Evolutionary conservation across 1,140 invertebrate species (phyloP), one percentile per base, ranked within the genome.

Genomic region (Bombus cullumanus): DNA sequence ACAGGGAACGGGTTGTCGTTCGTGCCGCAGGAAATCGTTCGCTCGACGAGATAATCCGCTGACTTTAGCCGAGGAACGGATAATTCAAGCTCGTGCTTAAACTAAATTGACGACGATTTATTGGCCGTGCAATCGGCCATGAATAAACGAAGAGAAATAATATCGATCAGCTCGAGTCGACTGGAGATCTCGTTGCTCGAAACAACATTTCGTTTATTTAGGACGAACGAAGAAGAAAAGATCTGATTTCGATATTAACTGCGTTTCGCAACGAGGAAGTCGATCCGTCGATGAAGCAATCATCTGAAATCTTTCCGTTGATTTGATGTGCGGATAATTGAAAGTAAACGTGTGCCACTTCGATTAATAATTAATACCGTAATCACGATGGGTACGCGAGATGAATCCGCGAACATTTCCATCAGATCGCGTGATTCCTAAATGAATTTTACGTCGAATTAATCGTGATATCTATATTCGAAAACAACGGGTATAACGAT

Each of bases 101-200:
- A 90, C 66, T 77, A 88, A 90, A 90, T 90, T 90, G 86, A 69
- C 41, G 72, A 37, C 79, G 79, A 90, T 89, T 90, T 89, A 89
- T 85, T 86, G 88, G 73, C 47, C 22, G 76, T 12, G 25, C 39
- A 47, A 25, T 41, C 68, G 74, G n/a, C 80, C 41, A 79, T 75
- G 88, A 89, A 88, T 82, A 89, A 89, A 34, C 57, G 64, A 34
- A n/a, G 28, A 39, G 80, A 89, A 83, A 81, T 89, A 89, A 89
- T 89, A 87, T 87, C 53, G 69, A 37, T n/a, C 41, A n/a, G 34
- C 28, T 37, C 34, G 66, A 77, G 57, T 31, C n/a, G 37, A 1
- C 6, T n/a, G 2, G 34, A 28, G 37, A 69, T 69, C 34, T 22
- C 4, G 28, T 1, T 41, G 12, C 6, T 41, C 1, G 37, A 41